Evolutionary conservation across 2,113 vertebrate genomes (phyloP), one percentile per base, ranked within the genome.

Genomic region (Psittacula cyanocephala): DNA sequence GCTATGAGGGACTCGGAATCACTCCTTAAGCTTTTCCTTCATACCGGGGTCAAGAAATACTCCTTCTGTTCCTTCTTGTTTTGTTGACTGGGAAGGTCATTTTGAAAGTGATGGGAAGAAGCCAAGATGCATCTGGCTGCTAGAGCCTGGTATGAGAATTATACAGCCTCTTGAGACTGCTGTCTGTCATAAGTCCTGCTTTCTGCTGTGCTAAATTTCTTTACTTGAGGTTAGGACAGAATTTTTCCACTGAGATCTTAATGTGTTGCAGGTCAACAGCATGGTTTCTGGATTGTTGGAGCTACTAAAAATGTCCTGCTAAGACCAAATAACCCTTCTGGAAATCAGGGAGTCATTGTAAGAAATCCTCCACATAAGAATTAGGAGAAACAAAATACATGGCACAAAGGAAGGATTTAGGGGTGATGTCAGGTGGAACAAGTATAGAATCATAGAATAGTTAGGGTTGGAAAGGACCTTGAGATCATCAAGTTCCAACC

Each of bases 61-160:
- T 89, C 71, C 24, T 55, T 11, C 59, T 14, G 14, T 17, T 92
- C 55, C 65, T 17, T 44, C 43, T 3, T 18, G 9, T 35, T 55
- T 41, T 81, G 52, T 7, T 53, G 74, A 1, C 70, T 5, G 65
- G 75, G 95, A 89, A 97, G 81, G 93, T 94, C 88, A 3, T 35
- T 85, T 13, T 85, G 84, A 46, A 88, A 77, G 87, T 88, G 25
- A 50, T 94, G 93, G 84, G 93, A 67, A 41, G 87, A 14, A 93
- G 91, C 91, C 95, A 94, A 44, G 87, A 25, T 81, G 86, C 77
- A 6, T 87, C 89, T 87, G 50, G 13, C 88, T 72, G 82, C 72
- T 68, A 75, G 41, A 69, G 83, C 75, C 88, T 25, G 7, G 68
- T 14, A 23, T 69, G 91, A 81, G 88, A 70, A 50, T 81, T 13